Percentiles rank a stretch among this genome's conserved stretches.
Conservation (phyloP, 2,113 vertebrate genomes). For the Melanerpes formicivorus region DNA sequence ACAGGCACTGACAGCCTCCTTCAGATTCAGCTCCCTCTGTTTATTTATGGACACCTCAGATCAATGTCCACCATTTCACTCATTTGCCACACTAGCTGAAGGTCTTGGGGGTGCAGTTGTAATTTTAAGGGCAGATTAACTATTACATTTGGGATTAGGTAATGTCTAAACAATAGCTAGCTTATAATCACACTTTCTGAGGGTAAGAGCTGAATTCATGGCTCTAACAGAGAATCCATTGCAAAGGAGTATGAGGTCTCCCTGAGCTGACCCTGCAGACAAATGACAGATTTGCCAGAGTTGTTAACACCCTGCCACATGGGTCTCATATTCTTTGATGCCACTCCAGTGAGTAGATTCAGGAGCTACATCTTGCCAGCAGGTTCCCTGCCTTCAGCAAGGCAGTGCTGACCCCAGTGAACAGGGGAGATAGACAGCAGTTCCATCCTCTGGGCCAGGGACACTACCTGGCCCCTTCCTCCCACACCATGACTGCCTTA, state of each 20-base stretch:
- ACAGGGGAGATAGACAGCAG: fast-evolving
- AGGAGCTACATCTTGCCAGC: neutral
- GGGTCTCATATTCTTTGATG: neutral
- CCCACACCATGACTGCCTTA: too few relatives aligned
- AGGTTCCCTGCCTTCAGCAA: neutral
- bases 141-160: neutral
- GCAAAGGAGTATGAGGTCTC: neutral
- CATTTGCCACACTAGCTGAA: neutral
- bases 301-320: fast-evolving
- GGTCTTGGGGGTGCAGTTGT: neutral
- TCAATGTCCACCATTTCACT: neutral
- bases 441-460: neutral
- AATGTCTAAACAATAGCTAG: neutral
- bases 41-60: neutral
- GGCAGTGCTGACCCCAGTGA: neutral
- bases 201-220: neutral
- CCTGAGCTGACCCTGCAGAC: neutral
- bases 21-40: neutral
- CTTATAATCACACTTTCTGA: neutral
- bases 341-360: neutral
- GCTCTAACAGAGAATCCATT: too few relatives aligned
- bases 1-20: neutral
- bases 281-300: neutral
- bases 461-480: neutral
- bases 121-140: neutral